Percentiles rank a stretch among this genome's conserved stretches.
Evolutionary conservation across 2,797 vertebrate species (phyloP).

Genomic region (Schizopygopsis pylzovi): DNA sequence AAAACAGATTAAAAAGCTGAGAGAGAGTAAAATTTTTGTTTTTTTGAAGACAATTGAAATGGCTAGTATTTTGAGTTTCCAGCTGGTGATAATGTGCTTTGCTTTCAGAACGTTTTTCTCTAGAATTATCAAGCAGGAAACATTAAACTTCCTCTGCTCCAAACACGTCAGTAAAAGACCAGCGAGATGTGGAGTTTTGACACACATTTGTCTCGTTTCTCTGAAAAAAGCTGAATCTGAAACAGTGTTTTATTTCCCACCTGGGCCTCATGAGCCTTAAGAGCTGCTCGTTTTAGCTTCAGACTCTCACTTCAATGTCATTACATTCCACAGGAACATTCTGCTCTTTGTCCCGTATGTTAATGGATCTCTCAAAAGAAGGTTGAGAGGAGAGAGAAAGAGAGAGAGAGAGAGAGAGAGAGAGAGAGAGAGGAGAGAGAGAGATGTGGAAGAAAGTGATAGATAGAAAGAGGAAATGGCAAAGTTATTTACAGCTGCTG

Average conservation of each 20-base stretch:
- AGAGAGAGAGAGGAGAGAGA: constrained; percentile 8
- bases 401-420: constrained; percentile 11
- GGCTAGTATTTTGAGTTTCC: neutral
- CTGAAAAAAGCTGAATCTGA: constrained; percentile 2
- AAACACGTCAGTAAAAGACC: neutral
- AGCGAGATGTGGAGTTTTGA: neutral
- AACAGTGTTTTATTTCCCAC: constrained; percentile 26
- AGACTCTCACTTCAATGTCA: constrained; percentile 38
- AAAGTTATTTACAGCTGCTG: constrained; percentile 47
- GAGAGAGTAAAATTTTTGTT: constrained; percentile 33
- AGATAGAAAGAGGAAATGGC: constrained; percentile 33
- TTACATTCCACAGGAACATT: constrained; percentile 28
- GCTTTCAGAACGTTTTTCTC: neutral
- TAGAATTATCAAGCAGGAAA: constrained; percentile 1
- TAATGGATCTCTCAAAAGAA: constrained; percentile 36
- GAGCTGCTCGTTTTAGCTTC: constrained; percentile 42
- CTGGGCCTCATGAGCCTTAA: constrained; percentile 37
- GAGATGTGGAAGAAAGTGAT: constrained; percentile 20
- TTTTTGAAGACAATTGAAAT: constrained; percentile 29
- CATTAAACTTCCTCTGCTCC: constrained; percentile 21
- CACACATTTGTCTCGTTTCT: constrained; percentile 1
- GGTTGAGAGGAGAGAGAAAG: constrained; percentile 7
- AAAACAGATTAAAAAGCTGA: constrained; percentile 43
- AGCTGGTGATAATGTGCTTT: neutral
- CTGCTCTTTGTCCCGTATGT: constrained; percentile 43